Evolutionary conservation across 2,888 invertebrate species (phyloP).

Genomic region (Liopterus haemorrhoidalis): DNA sequence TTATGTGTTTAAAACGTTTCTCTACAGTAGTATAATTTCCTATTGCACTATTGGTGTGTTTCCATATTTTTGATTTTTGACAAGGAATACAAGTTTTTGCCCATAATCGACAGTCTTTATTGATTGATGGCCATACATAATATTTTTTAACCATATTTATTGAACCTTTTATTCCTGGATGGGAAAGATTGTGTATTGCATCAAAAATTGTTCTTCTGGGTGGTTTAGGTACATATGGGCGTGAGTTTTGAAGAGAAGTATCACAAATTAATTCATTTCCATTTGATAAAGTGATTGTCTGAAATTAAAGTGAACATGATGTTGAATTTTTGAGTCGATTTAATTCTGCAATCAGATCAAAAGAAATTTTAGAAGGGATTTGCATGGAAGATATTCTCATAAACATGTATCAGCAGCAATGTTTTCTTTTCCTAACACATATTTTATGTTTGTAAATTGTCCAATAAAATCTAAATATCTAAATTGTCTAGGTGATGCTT

Average conservation of each 20-base stretch:
- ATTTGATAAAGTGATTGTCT: neutral
- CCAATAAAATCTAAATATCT: slow-evolving; percentile 38
- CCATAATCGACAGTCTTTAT: no score
- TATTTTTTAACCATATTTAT: no score
- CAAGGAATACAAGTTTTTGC: no score
- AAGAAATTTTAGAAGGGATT: neutral
- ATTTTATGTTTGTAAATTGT: slow-evolving; percentile 39
- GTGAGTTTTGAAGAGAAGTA: neutral
- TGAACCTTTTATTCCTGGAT: no score
- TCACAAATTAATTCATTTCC: slow-evolving; percentile 1
- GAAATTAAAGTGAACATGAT: neutral
- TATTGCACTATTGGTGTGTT: no score
- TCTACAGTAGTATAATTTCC: no score
- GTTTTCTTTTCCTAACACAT: slow-evolving; percentile 38
- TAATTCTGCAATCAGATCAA: neutral
- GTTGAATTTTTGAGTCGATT: neutral
- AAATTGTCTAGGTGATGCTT: slow-evolving; percentile 36
- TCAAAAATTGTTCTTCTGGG: neutral
- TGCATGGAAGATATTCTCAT: neutral
- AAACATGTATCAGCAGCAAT: slow-evolving; percentile 36
- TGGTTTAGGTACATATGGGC: neutral
- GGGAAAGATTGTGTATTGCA: no score
- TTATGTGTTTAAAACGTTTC: no score
- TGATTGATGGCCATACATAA: no score
- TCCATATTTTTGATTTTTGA: no score